Evolutionary conservation across 2,797 vertebrate species (phyloP), one percentile per base, ranked within the genome.

Genomic region (Australoheros facetus): DNA sequence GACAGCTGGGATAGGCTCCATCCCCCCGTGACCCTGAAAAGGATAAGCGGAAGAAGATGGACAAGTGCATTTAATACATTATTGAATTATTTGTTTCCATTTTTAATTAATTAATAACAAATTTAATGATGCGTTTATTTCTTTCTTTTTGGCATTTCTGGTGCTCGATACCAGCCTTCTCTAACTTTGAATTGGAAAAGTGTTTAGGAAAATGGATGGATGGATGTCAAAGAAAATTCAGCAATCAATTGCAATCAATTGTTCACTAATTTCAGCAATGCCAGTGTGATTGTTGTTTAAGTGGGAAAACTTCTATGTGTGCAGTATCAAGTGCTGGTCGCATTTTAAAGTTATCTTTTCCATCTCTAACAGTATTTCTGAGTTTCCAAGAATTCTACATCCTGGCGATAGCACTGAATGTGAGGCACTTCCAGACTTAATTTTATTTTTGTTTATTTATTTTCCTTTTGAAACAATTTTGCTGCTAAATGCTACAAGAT

Each of bases 241-340:
- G 32, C 32, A 34, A 34, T 34, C 7, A 34, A 34, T 34, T 34
- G 59, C 37, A 42, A 64, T 26, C 21, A 64, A 14, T 64, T 64
- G 2, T 64, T 42, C 1, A 7, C 60, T 26, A 45, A 64, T 45
- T 26, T 45, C 21, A 42, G 14, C 26, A 34, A 16, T 66, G 62
- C 23, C 62, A 28, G 39, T 16, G 48, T 85, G 71, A 84, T 85
- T 85, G 37, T 8, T 64, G 51, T 58, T 85, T 34, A 83, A 73
- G 85, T 79, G 59, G 75, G 79, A 87, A 66, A 84, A 62, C 13
- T 69, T 82, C 84, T 23, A 8, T 75, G 64, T 84, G 80, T 87
- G 73, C 86, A 69, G 80, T 48, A 79, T 56, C 2, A 56, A 23
- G 55, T 3, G 19, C 64, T 78, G 32, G 11, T 54, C 62, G 53